Base-by-base conservation (phyloP, 2,888 invertebrate species). In the Toxonevra muliebris region DNA sequence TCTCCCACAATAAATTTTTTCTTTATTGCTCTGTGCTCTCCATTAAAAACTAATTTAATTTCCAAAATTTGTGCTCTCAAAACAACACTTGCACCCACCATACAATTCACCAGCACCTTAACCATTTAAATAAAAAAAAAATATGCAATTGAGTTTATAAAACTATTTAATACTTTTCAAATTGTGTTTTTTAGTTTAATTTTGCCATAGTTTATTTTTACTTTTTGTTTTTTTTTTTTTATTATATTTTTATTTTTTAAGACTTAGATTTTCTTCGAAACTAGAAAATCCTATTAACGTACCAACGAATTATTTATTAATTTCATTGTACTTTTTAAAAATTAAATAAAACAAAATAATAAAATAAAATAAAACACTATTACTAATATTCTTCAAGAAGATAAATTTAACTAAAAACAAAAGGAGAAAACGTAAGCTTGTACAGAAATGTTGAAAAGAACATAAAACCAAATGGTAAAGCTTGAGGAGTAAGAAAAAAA, bases 271-370 rank as follows among this genome's bases (percentile, higher is more conserved):
- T 62, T 62, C 43, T 62, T 40, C 53, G 41, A 50, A 30, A 42
- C 58, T 19, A 42, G 42, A 30, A 43, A 43, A 54, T 54, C 19
- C 7, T 20, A 12, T 55, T 48, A 58, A 55, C 41, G 58, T 58
- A 59, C 62, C 67, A 67, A 67, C 67, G 67, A 67, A 67, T 45
- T 62, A 58, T 62, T 67, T 67, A 67, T 62, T 52, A 61, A 61
- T 20, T 53, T 67, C 42, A 43, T 43, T 43, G 42, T 30, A 30
- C 30, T 30, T 30, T 30, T 30, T 30, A 30, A 30, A 30, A 30
- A 30, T 30, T 4, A 30, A 30, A 30, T 30, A 30, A 30, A 30
- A 30, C 30, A 30, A 30, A 4, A 30, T 30, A 2, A 30, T 30
- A 30, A 30, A 30, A 30, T 4, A 4, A 30, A 30, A 30, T 30